Conservation (phyloP, 1,140 invertebrate species). For the Neoseiulus cucumeris region DNA sequence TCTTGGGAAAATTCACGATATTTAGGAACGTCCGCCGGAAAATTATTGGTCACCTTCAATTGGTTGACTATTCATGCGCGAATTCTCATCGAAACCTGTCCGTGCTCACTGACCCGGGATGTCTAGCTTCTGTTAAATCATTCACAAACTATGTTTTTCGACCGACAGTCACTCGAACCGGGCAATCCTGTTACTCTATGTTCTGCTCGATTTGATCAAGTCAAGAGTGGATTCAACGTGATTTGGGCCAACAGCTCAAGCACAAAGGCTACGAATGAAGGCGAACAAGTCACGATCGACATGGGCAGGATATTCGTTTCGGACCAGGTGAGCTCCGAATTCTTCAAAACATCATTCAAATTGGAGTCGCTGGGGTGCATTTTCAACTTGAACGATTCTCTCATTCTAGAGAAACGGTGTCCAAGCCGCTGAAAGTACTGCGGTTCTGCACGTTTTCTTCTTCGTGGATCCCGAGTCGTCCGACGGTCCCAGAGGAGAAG, state of each 20-base stretch:
- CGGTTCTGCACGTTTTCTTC: background rate
- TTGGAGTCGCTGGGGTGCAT: too few relatives aligned
- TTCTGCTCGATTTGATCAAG: slow-evolving; percentile 15
- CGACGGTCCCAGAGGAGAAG: background rate
- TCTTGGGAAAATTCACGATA: too few relatives aligned
- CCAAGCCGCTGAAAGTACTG: background rate
- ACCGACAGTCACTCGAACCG: slow-evolving; percentile 6
- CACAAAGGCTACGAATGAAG: slow-evolving; percentile 14
- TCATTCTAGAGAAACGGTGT: background rate
- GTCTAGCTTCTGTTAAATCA: background rate
- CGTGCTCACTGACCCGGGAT: background rate
- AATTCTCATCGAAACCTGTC: slow-evolving; percentile 11
- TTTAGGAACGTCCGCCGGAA: too few relatives aligned
- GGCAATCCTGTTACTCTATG: slow-evolving; percentile 13
- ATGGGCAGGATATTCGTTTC: slow-evolving; percentile 20
- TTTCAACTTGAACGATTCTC: too few relatives aligned
- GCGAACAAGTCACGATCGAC: slow-evolving; percentile 15
- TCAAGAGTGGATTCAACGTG: slow-evolving; percentile 18
- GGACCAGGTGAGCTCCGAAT: slow-evolving; percentile 14
- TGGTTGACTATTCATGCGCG: background rate
- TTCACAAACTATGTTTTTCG: background rate
- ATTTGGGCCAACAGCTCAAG: slow-evolving; percentile 17
- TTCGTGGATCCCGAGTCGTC: background rate
- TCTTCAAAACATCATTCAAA: too few relatives aligned
- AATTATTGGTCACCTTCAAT: too few relatives aligned